Base-by-base conservation (phyloP, 2,797 vertebrate species). In the Lycodopsis pacificus region DNA sequence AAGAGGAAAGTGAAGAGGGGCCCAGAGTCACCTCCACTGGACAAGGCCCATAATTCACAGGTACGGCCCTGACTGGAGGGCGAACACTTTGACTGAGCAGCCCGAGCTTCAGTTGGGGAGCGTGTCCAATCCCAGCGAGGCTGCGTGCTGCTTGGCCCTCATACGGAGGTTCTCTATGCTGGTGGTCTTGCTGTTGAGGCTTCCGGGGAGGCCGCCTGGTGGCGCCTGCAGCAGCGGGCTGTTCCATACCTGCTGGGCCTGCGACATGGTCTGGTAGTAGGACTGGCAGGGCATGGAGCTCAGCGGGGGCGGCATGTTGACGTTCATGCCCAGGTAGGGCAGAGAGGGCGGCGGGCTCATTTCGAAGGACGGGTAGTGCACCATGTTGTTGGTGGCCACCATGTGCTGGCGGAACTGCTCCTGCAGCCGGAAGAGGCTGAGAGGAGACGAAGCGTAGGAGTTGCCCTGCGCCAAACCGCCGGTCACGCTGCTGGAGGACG, bases 351-450 rank as follows among this genome's bases (percentile, higher is more conserved):
- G 96, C 7, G 95, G 90, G 88, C 96, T 96, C 95, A 99, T 97
- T 92, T 99, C 98, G 0, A 99, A 99, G 81, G 98, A 96, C 0
- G 98, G 97, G 92, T 99, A 99, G 92, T 99, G 98, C 78, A 99
- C 97, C 93, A 99, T 86, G 94, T 98, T 99, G 96, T 97, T 99
- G 91, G 97, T 99, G 93, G 98, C 97, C 0, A 96, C 98, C 98
- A 99, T 99, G 95, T 99, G 98, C 92, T 99, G 98, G 54, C 98
- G 97, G 86, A 99, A 99, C 90, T 99, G 98, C 94, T 99, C 98
- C 94, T 99, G 98, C 74, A 99, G 96, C n/a, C 98, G 97, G 92
- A 99, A 99, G 86, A 99, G 97, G 93, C 98, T 99, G 91, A 99
- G 96, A 1, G 98, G 98, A 0, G 98, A 99, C 0, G 98, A 99